These are phyloP conservation scores for Osmerus eperlanus DNA, from an alignment of 2,113 vertebrate genomes.

Conservation along the genomic window DNA sequence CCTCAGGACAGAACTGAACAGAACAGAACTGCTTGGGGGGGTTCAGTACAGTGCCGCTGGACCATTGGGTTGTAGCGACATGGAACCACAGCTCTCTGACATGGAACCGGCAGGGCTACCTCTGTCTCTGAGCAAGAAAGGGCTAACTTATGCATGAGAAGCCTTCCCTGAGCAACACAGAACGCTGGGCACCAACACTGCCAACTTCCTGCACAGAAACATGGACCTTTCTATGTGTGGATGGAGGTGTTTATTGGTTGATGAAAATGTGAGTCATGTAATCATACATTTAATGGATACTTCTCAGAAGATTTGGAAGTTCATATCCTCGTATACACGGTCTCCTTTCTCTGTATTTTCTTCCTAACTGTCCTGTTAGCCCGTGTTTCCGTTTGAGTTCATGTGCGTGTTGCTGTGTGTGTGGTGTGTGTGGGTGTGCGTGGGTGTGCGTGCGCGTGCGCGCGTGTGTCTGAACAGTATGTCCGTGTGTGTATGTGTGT, in stretches of 20 bases:
- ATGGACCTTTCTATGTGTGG: not conserved
- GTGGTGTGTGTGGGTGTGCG: conserved; percentile 14
- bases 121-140: too few species aligned
- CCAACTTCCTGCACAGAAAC: not conserved
- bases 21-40: too few species aligned
- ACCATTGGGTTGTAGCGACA: too few species aligned
- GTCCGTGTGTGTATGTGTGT: conserved; percentile 21
- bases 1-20: too few species aligned
- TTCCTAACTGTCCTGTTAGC: not conserved
- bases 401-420: not conserved
- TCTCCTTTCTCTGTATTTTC: too few species aligned
- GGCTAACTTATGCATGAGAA: not conserved
- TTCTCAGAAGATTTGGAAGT: too few species aligned
- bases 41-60: too few species aligned
- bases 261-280: too few species aligned
- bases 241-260: too few species aligned
- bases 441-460: conserved; percentile 27
- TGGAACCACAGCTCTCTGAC: too few species aligned
- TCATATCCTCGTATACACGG: too few species aligned
- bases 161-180: not conserved
- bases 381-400: not conserved
- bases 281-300: too few species aligned
- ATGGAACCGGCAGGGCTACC: not conserved
- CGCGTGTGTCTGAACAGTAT: not conserved
- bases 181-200: not conserved